phyloP scores from a whole-genome alignment of 2,797 vertebrate genomes.

The Fundulus diaphanus region DNA sequence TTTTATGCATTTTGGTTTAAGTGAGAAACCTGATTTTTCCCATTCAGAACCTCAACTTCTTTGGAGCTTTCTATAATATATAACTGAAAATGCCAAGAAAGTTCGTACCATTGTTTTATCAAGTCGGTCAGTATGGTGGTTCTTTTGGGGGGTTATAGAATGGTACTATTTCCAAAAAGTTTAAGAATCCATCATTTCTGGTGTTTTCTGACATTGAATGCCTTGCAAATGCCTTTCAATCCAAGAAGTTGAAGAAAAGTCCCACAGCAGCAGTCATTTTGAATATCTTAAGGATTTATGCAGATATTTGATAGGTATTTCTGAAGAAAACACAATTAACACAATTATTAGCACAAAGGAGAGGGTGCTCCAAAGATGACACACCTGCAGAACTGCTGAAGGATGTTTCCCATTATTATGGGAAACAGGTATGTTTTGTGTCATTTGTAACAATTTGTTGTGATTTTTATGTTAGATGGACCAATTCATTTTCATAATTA shows the following conservation, averaged over 20 bases:
- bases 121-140: no score
- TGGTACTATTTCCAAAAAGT: no score
- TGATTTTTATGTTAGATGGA: no score
- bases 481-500: background rate
- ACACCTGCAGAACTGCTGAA: background rate
- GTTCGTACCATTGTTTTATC: no score
- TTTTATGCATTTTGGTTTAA: background rate
- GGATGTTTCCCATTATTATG: background rate
- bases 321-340: background rate
- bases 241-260: background rate
- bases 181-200: no score
- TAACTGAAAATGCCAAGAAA: no score
- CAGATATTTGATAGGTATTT: background rate
- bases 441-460: no score
- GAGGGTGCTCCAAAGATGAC: background rate
- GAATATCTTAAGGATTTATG: background rate
- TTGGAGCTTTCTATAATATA: no score
- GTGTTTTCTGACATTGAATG: no score
- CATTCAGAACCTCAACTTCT: no score
- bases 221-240: background rate
- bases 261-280: background rate
- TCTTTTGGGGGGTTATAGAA: no score
- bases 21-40: background rate
- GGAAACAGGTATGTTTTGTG: background rate
- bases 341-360: background rate